Evolutionary conservation across 2,797 vertebrate species (phyloP), one percentile per base, ranked within the genome.

Genomic region (Schizopygopsis pylzovi): DNA sequence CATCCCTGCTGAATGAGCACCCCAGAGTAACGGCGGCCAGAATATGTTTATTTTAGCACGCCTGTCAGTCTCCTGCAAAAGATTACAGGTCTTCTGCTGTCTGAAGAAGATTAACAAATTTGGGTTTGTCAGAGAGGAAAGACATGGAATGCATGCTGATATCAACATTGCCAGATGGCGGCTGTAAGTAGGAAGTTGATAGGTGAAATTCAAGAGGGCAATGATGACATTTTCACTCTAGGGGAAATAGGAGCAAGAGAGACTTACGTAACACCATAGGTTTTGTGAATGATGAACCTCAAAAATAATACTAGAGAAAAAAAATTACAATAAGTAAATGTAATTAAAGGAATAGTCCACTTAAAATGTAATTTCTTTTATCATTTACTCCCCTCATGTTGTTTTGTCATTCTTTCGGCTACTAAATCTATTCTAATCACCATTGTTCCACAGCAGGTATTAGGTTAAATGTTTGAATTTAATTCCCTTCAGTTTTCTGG

Each of bases 141-240:
- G 59, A 86, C 73, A 86, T 86, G 80, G 72, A 75, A 84, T 37
- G 39, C 49, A 2, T 75, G 41, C 82, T 59, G 84, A 84, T 94
- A 94, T 94, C 93, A 93, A 90, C 90, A 80, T 39, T 49, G 71
- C 92, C 94, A 94, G 93, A 92, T 92, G 92, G 90, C 39, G 89
- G 83, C 90, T 91, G 90, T 91, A 91, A 92, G 90, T 83, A 85
- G 85, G 25, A 43, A 47, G 85, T 91, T 92, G 93, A 94, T 92
- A 93, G 92, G 92, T 91, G 87, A 82, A 87, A 90, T 85, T 89
- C 0, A 56, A 87, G 86, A 83, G 88, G 71, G 82, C 89, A 91
- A 87, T 83, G 87, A 90, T 87, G 87, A 89, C 87, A 88, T 84
- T 83, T 87, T 78, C 47, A 81, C 76, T 84, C 80, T 81, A 47